Conservation (phyloP, 2,888 invertebrate species). For the Drosophila atroscutellata region DNA sequence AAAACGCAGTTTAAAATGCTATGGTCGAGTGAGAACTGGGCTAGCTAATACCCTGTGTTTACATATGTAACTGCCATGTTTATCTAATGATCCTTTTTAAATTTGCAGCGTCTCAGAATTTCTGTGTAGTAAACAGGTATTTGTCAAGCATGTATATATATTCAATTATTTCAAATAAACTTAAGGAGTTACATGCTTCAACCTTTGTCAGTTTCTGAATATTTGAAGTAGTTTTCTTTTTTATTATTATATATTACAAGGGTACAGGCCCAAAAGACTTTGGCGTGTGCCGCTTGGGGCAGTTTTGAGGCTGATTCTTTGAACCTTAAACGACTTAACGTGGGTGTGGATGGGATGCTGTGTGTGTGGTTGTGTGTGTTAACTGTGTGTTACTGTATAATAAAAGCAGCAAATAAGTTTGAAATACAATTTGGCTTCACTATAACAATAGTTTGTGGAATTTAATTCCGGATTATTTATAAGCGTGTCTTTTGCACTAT, state of each 20-base stretch:
- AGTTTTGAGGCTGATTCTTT: background rate
- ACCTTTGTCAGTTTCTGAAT: background rate
- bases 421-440: background rate
- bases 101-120: background rate
- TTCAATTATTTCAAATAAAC: background rate
- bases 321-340: background rate
- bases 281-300: constrained; percentile 18
- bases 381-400: background rate
- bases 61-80: background rate
- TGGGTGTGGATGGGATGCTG: background rate
- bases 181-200: background rate
- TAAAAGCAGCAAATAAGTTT: background rate
- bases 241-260: background rate
- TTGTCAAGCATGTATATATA: background rate
- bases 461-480: background rate
- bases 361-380: background rate
- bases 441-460: background rate
- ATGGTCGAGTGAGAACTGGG: background rate
- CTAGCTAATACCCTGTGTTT: constrained; percentile 6
- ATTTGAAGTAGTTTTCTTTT: background rate
- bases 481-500: background rate
- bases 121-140: background rate
- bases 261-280: background rate
- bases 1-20: constrained; percentile 7
- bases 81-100: background rate